A percentile compares a stretch with the other conserved stretches of the same genome.
phyloP scores from a whole-genome alignment of 2,888 invertebrate genomes.

The Mythimna pallens region DNA sequence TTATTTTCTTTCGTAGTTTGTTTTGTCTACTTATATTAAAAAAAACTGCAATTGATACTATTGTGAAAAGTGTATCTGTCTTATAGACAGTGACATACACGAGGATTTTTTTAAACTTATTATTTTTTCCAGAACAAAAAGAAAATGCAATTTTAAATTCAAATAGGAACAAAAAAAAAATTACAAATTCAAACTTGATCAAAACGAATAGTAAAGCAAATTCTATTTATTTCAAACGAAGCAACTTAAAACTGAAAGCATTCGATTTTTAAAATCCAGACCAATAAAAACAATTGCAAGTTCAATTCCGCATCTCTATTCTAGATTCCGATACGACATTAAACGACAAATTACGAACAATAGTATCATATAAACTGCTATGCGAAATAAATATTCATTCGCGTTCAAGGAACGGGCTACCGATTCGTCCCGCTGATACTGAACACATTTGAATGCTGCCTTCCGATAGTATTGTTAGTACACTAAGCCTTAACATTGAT shows the following conservation, averaged over 20 bases:
- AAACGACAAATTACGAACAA: slow-evolving; percentile 84
- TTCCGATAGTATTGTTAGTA: slow-evolving; percentile 86
- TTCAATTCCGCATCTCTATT: slow-evolving; percentile 62
- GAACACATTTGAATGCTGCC: slow-evolving; percentile 82
- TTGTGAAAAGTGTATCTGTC: neutral
- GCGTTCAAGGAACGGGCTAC: slow-evolving; percentile 75
- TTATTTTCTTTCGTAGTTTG: neutral
- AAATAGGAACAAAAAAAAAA: slow-evolving; percentile 6
- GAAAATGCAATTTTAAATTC: neutral
- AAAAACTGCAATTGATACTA: neutral
- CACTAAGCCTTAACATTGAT: slow-evolving; percentile 84
- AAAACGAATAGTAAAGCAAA: neutral
- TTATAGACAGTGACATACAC: neutral
- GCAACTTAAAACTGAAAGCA: neutral
- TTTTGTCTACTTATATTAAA: neutral
- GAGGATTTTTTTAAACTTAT: neutral
- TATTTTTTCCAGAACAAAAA: neutral
- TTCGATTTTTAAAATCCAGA: slow-evolving; percentile 27
- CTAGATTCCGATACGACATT: slow-evolving; percentile 67
- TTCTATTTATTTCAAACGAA: slow-evolving; percentile 14
- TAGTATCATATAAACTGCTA: slow-evolving; percentile 76
- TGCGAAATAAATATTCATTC: slow-evolving; percentile 88
- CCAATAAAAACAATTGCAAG: slow-evolving; percentile 52
- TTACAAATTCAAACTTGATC: slow-evolving; percentile 8
- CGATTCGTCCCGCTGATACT: slow-evolving; percentile 84